Base-by-base conservation (phyloP, 2,797 vertebrate species). In the Chaenodraco wilsoni region DNA sequence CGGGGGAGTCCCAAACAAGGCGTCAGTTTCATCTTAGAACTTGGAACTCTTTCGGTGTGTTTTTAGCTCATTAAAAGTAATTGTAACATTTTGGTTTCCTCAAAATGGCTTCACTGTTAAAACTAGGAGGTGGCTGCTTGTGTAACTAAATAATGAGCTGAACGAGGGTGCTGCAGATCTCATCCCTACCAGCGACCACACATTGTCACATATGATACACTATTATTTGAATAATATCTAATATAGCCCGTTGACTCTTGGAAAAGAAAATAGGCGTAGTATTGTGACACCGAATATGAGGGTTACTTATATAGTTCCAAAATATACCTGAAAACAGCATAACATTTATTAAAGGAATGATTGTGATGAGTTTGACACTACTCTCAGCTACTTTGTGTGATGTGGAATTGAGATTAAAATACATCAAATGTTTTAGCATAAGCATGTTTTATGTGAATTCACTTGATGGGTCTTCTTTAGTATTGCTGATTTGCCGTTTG, bases 391-490 rank as follows among this genome's bases (percentile, higher is more conserved):
- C 9, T 16, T 67, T 64, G 52, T 55, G 33, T 13, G 5, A 44
- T 19, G 45, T 66, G 23, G 13, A 16, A 57, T 37, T 48, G n/a
- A 13, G n/a, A 46, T 58, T 13, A 17, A 58, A 58, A 76, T 58
- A 41, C 55, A 52, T 50, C 27, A 40, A 43, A 65, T 41, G 19
- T 70, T 37, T n/a, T 79, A 37, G 58, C 27, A 44, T 52, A 27
- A 27, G 23, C 21, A 12, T 44, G 46, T 69, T 27, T 16, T 14
- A 12, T 10, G 21, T 4, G 23, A 43, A 17, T 33, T 58, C 6
- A 52, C 60, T 52, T 17, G n/a, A 23, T 2, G 4, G 6, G 23
- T 41, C 65, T 51, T 49, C 41, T 52, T 15, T 8, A 41, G 17
- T 8, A 48, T 23, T 15, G 51, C 17, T 59, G 0, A 0, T 15